Evolutionary conservation across 2,113 vertebrate genomes (phyloP).

Genomic region (Takifugu flavidus): DNA sequence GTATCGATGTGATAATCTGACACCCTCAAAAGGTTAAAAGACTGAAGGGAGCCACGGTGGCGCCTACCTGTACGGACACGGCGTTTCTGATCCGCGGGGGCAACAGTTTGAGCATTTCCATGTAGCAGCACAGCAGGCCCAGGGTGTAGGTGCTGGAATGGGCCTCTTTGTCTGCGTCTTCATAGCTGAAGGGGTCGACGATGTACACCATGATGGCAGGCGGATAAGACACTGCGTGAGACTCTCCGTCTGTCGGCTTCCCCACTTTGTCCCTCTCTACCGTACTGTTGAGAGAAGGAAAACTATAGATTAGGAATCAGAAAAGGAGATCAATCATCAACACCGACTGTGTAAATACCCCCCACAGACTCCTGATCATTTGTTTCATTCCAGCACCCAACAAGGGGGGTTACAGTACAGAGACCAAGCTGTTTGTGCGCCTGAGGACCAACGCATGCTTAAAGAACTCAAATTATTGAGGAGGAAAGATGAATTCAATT

Average conservation of each 20-base stretch:
- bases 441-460: no score
- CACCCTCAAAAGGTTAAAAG: no score
- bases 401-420: no score
- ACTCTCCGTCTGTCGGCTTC: slow-evolving; percentile 94
- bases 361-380: no score
- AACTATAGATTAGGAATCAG: not conserved
- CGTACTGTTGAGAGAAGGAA: slow-evolving; percentile 76
- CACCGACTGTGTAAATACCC: no score
- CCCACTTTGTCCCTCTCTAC: slow-evolving; percentile 98
- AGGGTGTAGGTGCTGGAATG: slow-evolving; percentile 88
- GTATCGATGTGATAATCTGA: no score
- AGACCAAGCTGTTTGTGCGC: no score
- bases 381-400: no score
- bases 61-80: slow-evolving; percentile 90
- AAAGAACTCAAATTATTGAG: no score
- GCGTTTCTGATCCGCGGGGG: slow-evolving; percentile 88
- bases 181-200: slow-evolving; percentile 93
- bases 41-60: no score
- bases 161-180: slow-evolving; percentile 82
- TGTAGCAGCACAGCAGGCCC: slow-evolving; percentile 92
- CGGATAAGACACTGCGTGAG: slow-evolving; percentile 90
- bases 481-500: no score
- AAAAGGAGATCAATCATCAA: no score
- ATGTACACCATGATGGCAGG: slow-evolving; percentile 97
- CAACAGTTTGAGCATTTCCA: slow-evolving; percentile 94